Base-by-base conservation (phyloP, 2,888 invertebrate species). In the Eristalis intricaria region DNA sequence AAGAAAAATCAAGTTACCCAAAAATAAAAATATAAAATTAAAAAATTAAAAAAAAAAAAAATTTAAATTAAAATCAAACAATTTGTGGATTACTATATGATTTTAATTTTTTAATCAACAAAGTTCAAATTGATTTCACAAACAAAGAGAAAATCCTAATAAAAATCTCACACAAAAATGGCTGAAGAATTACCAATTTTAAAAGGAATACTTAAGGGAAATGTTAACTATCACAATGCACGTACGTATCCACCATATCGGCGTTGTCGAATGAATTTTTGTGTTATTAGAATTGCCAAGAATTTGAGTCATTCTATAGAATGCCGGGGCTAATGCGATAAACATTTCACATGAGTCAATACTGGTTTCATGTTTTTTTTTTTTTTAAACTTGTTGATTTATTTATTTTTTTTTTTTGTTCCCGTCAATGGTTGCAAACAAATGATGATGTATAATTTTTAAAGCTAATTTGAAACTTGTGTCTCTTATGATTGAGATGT, bases 161-260 rank as follows among this genome's bases (percentile, higher is more conserved):
- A 65, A 4, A 83, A 74, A 11, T 32, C 0, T 68, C 2, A 82
- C 56, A 66, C 22, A 66, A 95, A 94, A 94, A 97, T 97, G 97
- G 96, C 96, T 93, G 97, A 97, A 95, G 97, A 97, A 94, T 95
- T 97, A 94, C 97, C 97, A 91, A 97, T 97, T 92, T 95, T 97
- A 89, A 97, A 97, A 94, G 97, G 97, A 92, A 97, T 97, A 94
- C 95, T 97, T 91, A 97, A 97, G 93, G 97, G 97, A 92, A 97
- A 96, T 92, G 97, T 97, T 93, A 96, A 97, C 94, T 97, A 97
- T 94, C 97, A 97, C 94, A 97, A 97, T 95, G 97, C 97, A 95
- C 97, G 97, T 97, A 97, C 94, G 97, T 97, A 86, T 88, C 69
- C 63, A 11, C 94, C 94, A 3, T 7, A 7, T 38, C 32, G 23